phyloP scores from a whole-genome alignment of 2,888 invertebrate species.

The Eupithecia tripunctaria region DNA sequence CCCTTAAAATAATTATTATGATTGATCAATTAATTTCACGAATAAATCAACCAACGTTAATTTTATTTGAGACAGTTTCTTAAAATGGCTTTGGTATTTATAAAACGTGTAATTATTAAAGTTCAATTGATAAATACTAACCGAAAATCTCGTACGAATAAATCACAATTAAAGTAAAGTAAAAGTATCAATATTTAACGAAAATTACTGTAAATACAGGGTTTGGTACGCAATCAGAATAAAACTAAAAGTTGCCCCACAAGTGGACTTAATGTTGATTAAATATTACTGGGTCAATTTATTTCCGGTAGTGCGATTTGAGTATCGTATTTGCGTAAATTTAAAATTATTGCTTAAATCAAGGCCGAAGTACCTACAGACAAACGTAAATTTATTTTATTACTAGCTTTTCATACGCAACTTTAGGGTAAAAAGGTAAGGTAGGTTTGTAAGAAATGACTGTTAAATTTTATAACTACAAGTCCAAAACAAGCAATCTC shows the following conservation, averaged over 20 bases:
- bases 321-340: slow-evolving; percentile 4
- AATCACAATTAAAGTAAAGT: slow-evolving; percentile 38
- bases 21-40: slow-evolving; percentile 29
- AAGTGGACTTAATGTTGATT: slow-evolving; percentile 53
- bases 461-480: too few relatives aligned
- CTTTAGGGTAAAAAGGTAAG: too few relatives aligned
- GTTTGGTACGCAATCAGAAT: slow-evolving; percentile 45
- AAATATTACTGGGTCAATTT: slow-evolving; percentile 67
- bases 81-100: slow-evolving; percentile 35
- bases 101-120: slow-evolving; percentile 31
- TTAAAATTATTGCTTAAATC: neutral
- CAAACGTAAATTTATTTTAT: too few relatives aligned
- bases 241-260: slow-evolving; percentile 56
- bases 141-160: slow-evolving; percentile 26
- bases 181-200: slow-evolving; percentile 37
- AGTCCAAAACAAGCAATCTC: too few relatives aligned
- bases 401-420: too few relatives aligned
- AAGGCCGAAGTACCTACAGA: too few relatives aligned
- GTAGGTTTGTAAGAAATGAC: too few relatives aligned
- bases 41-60: slow-evolving; percentile 21
- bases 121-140: slow-evolving; percentile 31
- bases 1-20: slow-evolving; percentile 18
- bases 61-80: slow-evolving; percentile 22
- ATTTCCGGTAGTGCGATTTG: slow-evolving; percentile 60
- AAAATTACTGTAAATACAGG: slow-evolving; percentile 38